phyloP scores from a whole-genome alignment of 2,888 invertebrate species.

The Agrilus mali region DNA sequence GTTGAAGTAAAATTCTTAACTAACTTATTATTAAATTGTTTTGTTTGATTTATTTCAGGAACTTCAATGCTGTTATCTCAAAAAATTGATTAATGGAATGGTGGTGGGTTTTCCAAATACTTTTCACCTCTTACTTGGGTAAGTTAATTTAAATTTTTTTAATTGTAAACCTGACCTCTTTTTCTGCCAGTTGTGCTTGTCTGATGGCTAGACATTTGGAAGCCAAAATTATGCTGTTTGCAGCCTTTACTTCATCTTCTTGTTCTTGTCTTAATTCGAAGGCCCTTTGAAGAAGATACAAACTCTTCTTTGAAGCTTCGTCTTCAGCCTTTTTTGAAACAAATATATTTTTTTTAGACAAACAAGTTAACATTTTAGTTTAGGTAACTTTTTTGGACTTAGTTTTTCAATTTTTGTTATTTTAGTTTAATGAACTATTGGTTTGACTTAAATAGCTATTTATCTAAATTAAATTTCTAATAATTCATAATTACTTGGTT shows the following conservation, averaged over 20 bases:
- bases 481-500: neutral
- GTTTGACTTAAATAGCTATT: too few relatives aligned
- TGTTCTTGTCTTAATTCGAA: slow-evolving; percentile 41
- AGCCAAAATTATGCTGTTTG: slow-evolving; percentile 67
- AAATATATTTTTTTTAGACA: too few relatives aligned
- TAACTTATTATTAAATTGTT: too few relatives aligned
- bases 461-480: too few relatives aligned
- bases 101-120: neutral
- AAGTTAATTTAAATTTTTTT: slow-evolving; percentile 24
- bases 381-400: too few relatives aligned
- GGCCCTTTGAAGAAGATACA: slow-evolving; percentile 39
- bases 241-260: slow-evolving; percentile 54
- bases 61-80: neutral
- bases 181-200: slow-evolving; percentile 68
- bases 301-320: slow-evolving; percentile 36
- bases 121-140: neutral
- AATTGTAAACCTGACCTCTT: slow-evolving; percentile 22
- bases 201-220: slow-evolving; percentile 77
- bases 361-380: too few relatives aligned
- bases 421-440: too few relatives aligned
- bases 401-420: too few relatives aligned
- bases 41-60: too few relatives aligned
- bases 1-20: too few relatives aligned
- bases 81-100: too few relatives aligned
- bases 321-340: slow-evolving; percentile 30